These are phyloP conservation scores for Ahaetulla prasina DNA, from an alignment of 2,113 vertebrate genomes.

Conservation along the genomic window DNA sequence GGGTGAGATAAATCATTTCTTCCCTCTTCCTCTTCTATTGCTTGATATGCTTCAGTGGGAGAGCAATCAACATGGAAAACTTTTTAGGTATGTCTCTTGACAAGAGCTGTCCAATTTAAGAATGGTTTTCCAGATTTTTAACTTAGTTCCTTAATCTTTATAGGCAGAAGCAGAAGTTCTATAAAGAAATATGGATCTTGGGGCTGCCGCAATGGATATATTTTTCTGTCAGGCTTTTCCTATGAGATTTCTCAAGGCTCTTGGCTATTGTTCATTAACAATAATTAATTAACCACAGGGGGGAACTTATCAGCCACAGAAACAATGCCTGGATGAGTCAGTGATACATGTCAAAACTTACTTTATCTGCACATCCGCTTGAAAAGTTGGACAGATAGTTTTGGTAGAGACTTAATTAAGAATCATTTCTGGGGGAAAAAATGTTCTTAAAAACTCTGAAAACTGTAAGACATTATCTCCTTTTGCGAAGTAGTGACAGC, in stretches of 20 bases:
- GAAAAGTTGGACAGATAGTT: conserved; percentile 7
- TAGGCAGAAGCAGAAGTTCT: not conserved
- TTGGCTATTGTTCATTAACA: not conserved
- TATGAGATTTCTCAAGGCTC: not conserved
- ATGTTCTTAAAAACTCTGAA: not conserved
- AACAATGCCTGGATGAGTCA: not conserved
- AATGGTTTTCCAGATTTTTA: not conserved
- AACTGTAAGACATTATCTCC: not conserved
- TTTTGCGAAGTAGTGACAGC: not conserved
- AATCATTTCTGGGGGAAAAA: not conserved
- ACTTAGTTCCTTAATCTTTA: not conserved
- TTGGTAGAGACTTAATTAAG: not conserved
- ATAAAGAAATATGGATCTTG: not conserved
- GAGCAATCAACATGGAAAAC: not conserved
- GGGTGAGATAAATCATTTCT: not conserved
- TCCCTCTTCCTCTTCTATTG: not conserved
- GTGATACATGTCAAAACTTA: not conserved
- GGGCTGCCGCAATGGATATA: not conserved
- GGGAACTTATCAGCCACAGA: not conserved
- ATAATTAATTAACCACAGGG: not conserved
- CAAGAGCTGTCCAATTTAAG: not conserved
- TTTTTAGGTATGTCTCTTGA: not conserved
- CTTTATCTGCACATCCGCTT: not conserved
- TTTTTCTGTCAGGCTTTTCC: not conserved
- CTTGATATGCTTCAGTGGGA: not conserved